Evolutionary conservation across 2,113 vertebrate species (phyloP).

Genomic region (Mesitornis unicolor): DNA sequence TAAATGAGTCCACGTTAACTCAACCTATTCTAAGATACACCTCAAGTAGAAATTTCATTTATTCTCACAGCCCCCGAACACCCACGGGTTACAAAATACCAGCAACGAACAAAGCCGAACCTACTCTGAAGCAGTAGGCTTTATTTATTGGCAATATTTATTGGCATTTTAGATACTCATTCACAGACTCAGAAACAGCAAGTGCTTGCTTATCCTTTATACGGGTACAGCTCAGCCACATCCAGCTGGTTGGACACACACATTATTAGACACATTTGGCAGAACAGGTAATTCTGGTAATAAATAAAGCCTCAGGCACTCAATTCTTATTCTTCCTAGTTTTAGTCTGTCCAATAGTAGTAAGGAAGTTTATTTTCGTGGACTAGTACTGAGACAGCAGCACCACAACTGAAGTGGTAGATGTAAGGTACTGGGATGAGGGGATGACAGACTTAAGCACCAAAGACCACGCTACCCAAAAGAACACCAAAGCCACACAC

Average conservation of each 20-base stretch:
- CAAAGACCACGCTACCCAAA: not conserved
- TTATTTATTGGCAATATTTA: too few species aligned
- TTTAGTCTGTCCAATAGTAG: not conserved
- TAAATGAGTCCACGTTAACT: not conserved
- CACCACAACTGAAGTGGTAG: not conserved
- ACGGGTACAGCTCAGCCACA: not conserved
- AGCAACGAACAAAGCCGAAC: not conserved
- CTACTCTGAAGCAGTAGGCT: not conserved
- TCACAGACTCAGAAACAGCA: not conserved
- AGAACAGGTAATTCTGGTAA: constrained; percentile 48
- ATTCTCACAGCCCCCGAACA: not conserved
- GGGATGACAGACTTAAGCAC: not conserved
- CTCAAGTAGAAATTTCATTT: not conserved
- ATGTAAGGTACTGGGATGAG: not conserved
- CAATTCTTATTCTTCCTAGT: not conserved
- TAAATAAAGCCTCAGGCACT: not conserved
- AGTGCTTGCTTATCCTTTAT: not conserved
- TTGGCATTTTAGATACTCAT: not conserved
- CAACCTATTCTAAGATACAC: not conserved
- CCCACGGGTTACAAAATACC: not conserved
- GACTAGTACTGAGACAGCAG: not conserved
- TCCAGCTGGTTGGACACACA: not conserved
- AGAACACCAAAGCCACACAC: not conserved
- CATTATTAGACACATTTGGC: not conserved
- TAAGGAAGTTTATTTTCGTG: not conserved